Base-by-base conservation (phyloP, 2,113 vertebrate species). In the Ictalurus punctatus region DNA sequence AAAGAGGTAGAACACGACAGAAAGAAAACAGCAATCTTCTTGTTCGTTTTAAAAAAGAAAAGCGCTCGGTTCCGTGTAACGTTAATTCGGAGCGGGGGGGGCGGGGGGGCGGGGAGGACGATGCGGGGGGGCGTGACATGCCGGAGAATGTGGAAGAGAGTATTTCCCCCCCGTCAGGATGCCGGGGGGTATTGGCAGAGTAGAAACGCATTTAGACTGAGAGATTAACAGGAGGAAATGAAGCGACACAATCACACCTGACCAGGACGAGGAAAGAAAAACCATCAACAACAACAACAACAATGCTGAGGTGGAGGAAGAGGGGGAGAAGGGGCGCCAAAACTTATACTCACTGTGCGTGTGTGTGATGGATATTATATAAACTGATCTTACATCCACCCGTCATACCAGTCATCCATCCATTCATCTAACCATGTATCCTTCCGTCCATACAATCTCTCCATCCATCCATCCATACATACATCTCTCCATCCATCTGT, bases 161-260 rank as follows among this genome's bases (percentile, higher is more conserved):
- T 96, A 93, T 96, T 96, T 94, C 95, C 94, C 94, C 94, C 94
- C 94, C 92, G 92, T 59, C 34, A 83, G 92, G 91, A 94, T 91
- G 93, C 94, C 92, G 34, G 83, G 92, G 95, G 95, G 95, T 95
- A 95, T 95, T 93, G 95, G 95, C 95, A 95, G 94, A 94, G 91
- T 91, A 59, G 94, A 94, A 94, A 95, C 96, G 95, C 95, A 95
- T 96, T 96, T 95, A 96, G 94, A 96, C 95, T 94, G 95, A 93
- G 93, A 94, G 95, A 96, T 96, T 96, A 96, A 95, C 95, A 94
- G 9, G 91, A 90, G 94, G 94, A 95, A 96, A 95, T 94, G 94
- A 95, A 94, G 93, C 92, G 80, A 91, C 92, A 69, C 65, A 23
- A 63, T 63, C 69, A 73, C 34, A 37, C 17, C 69, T 40, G 19